Conservation (phyloP, 2,888 invertebrate species). For the Holacanthella duospinosa region DNA sequence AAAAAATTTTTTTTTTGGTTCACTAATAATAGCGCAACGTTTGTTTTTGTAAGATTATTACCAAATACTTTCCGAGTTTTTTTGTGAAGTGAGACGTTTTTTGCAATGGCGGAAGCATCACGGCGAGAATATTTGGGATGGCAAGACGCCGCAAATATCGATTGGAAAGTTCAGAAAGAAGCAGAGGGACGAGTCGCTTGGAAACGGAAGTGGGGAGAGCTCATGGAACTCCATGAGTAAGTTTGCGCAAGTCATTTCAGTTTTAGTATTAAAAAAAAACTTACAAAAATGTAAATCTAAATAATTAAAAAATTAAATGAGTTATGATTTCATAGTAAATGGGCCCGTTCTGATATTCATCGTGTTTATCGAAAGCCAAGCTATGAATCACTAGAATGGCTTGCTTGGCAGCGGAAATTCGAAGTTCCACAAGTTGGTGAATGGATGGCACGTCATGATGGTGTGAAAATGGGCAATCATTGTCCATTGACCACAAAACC, state of each 20-base stretch:
- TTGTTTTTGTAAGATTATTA: background rate
- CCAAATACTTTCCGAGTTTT: background rate
- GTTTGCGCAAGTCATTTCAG: background rate
- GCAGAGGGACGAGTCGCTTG: background rate
- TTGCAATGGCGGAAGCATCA: background rate
- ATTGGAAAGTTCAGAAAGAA: background rate
- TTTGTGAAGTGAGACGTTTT: too few species aligned
- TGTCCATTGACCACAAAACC: background rate
- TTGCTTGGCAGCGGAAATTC: conserved; percentile 3
- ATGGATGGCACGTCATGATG: background rate
- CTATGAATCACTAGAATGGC: background rate
- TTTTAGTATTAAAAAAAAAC: background rate
- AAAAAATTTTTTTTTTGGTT: too few species aligned
- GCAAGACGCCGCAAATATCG: background rate
- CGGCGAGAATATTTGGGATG: conserved; percentile 2
- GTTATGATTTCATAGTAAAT: background rate
- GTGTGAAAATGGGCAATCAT: background rate
- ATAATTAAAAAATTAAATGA: too few species aligned
- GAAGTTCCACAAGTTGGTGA: conserved; percentile 1
- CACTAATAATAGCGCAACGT: background rate
- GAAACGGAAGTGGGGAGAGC: background rate
- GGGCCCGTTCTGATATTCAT: background rate
- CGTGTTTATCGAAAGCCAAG: conserved; percentile 1
- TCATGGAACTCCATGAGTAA: background rate
- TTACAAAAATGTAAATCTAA: background rate